A percentile compares a stretch with the other conserved stretches of the same genome.
Conservation (phyloP, 2,888 invertebrate species). For the Drosophila leonis region DNA sequence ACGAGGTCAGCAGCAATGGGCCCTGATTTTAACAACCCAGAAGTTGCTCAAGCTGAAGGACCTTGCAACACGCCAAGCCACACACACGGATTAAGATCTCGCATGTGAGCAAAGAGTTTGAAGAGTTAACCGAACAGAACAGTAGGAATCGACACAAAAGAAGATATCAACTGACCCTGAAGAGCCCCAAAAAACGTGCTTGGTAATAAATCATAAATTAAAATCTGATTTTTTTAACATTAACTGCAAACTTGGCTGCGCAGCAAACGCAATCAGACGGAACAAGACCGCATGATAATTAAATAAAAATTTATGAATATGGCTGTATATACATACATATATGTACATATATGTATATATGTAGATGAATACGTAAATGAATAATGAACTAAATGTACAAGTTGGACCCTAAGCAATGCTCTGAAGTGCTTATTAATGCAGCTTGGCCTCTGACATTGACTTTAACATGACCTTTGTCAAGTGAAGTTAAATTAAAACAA, state of each 20-base stretch:
- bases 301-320: constrained; percentile 52
- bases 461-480: constrained; percentile 65
- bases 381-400: constrained; percentile 25
- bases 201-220: constrained; percentile 65
- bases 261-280: constrained; percentile 50
- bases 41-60: constrained; percentile 47
- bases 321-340: background rate
- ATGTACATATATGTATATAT: background rate
- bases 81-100: constrained; percentile 50
- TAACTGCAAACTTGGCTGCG: constrained; percentile 45
- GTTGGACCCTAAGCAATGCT: constrained; percentile 23
- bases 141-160: constrained; percentile 29
- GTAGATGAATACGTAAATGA: constrained; percentile 19
- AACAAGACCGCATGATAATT: constrained; percentile 54
- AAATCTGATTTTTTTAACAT: constrained; percentile 33
- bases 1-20: constrained; percentile 68
- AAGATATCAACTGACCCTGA: constrained; percentile 48
- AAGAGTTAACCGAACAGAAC: constrained; percentile 6
- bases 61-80: constrained; percentile 48
- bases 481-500: constrained; percentile 36
- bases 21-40: constrained; percentile 52
- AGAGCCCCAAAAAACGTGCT: constrained; percentile 36
- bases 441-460: constrained; percentile 64
- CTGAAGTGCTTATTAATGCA: constrained; percentile 47
- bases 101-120: constrained; percentile 42